Percentiles rank a stretch among this genome's conserved stretches.
phyloP scores from a whole-genome alignment of 1,140 invertebrate genomes.

The Heliconius congener region DNA sequence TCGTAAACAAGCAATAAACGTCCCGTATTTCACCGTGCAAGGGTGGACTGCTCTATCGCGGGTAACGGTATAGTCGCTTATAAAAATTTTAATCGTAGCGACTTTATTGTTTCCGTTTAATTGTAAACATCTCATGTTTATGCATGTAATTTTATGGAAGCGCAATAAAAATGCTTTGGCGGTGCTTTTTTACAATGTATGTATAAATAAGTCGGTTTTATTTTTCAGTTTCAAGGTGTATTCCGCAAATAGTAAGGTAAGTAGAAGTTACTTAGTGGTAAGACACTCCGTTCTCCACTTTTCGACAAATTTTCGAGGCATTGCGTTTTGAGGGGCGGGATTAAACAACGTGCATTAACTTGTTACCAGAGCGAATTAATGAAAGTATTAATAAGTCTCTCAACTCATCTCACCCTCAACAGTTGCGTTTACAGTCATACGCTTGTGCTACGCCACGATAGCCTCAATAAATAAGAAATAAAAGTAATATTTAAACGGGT shows the following conservation, averaged over 20 bases:
- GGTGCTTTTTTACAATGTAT: not conserved
- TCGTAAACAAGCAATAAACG: slow-evolving; percentile 67
- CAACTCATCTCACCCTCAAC: too few species aligned
- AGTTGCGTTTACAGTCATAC: too few species aligned
- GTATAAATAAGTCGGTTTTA: not conserved
- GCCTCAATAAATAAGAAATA: not conserved
- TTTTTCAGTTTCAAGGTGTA: not conserved
- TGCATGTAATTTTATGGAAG: slow-evolving; percentile 24
- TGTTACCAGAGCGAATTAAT: too few species aligned
- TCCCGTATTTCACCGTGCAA: slow-evolving; percentile 53
- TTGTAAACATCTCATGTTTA: slow-evolving; percentile 40
- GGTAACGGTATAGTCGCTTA: slow-evolving; percentile 47
- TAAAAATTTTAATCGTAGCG: slow-evolving; percentile 46
- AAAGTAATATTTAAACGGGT: not conserved
- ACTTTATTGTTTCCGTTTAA: slow-evolving; percentile 59
- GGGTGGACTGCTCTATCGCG: slow-evolving; percentile 47
- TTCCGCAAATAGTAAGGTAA: too few species aligned
- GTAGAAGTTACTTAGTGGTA: too few species aligned
- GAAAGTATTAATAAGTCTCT: too few species aligned
- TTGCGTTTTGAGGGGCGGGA: too few species aligned
- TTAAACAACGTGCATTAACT: too few species aligned
- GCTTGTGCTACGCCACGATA: too few species aligned
- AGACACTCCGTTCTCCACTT: too few species aligned
- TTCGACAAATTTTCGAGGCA: too few species aligned
- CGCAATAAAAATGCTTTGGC: not conserved